Evolutionary conservation across 2,888 invertebrate species (phyloP), one percentile per base, ranked within the genome.

Genomic region (Sarcophaga rosellei): DNA sequence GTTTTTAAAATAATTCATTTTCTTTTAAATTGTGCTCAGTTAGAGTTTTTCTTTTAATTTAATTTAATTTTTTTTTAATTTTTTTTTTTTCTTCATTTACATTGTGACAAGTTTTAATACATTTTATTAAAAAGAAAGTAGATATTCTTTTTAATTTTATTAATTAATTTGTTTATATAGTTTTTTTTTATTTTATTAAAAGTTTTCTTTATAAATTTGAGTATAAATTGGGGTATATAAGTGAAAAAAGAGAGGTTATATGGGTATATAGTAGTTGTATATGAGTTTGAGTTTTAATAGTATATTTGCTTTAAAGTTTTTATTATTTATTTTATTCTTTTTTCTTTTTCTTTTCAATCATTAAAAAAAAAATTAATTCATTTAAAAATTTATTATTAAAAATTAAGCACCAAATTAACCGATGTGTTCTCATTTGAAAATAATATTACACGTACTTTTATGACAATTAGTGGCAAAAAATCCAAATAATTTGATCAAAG

Each of bases 331-430:
- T 44, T 66, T 79, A 47, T 74, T 23, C 57, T 53, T 70, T 72
- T 61, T 69, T 77, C 1, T 68, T 57, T 73, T 79, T 44, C 3
- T 44, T 15, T 72, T 1, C 74, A 69, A n/a, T 62, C 4, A 69
- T 69, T 72, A 53, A 84, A 74, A 75, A 62, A 47, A 25, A 75
- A 70, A 65, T 44, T 12, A 68, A 15, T 70, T 68, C 44, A 62
- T 68, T 81, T 75, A 47, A 23, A 45, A 44, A 45, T 20, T 57
- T 82, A 65, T 84, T 76, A 57, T 80, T 82, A 80, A 82, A 83
- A 82, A 85, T 85, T 76, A 85, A 87, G 85, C 85, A 87, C 85
- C 87, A 87, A 84, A 86, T 70, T 15, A 79, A 83, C 5, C 66
- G 73, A 45, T 69, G 73, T 65, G 65, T 66, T 79, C 8, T 21